Base-by-base conservation (phyloP, 2,888 invertebrate genomes). In the Acanthococcus lagerstroemiae region DNA sequence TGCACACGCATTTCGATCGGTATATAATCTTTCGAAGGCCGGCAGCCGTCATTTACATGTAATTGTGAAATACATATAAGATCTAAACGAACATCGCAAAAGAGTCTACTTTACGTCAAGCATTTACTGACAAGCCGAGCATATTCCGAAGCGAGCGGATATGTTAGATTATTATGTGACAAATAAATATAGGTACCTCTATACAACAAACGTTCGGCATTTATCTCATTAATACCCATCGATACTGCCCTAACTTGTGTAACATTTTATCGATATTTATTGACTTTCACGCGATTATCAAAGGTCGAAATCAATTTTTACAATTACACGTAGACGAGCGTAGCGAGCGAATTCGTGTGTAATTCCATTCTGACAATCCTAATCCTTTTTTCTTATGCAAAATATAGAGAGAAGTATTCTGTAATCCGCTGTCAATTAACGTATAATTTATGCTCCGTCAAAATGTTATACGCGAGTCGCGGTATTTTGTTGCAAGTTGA, bases 221-320 rank as follows among this genome's bases (percentile, higher is more conserved):
- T n/a, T n/a, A n/a, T n/a, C n/a, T 60, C 48, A 48, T 48, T 48
- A 48, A 60, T 60, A 60, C 26, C 48, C 60, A 60, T 60, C 60
- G 26, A 60, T 46, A 19, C 48, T 26, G 57, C 27, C 25, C 25
- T 46, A 48, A 60, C 60, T 60, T 60, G 46, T 60, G 48, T 19
- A 60, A 60, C 60, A 25, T 60, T 54, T 60, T 60, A 60, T 60
- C 60, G 60, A 60, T 60, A 48, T 60, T 60, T 60, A 60, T 60
- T 60, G 60, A 60, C 60, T 60, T 60, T 60, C 60, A 60, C 60
- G 60, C 60, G 25, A 25, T 60, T 60, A 60, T 60, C 60, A 19
- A 48, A 26, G 17, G 25, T 25, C 19, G n/a, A 48, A 60, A 60
- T 60, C 60, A 25, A 48, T 24, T 60, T 24, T 60, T 60, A 48